These are phyloP conservation scores for Acholoe squamosa DNA, from an alignment of 2,888 invertebrate species.

Conservation along the genomic window DNA sequence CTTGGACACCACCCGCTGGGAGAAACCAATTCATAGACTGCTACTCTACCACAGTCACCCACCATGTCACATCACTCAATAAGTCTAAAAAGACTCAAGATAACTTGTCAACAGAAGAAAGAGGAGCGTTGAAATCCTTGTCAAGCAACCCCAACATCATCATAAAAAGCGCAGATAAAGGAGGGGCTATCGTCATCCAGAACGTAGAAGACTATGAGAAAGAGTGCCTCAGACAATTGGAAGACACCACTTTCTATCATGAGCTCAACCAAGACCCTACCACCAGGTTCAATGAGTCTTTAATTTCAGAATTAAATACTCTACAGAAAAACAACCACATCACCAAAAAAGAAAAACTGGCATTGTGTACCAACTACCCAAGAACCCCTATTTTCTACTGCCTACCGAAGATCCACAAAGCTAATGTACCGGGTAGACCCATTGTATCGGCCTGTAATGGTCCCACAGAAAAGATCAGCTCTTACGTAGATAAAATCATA, in stretches of 20 bases:
- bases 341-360: not conserved
- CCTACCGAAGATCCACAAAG: constrained; percentile 5
- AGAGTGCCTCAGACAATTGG: not conserved
- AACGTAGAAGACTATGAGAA: not conserved
- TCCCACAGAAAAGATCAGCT: not conserved
- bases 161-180: not conserved
- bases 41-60: not conserved
- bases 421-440: not conserved
- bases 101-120: not conserved
- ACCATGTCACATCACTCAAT: not conserved
- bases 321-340: not conserved
- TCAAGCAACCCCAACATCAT: not conserved
- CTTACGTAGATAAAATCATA: not conserved
- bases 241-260: not conserved
- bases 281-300: not conserved
- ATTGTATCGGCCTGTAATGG: not conserved
- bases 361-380: not conserved
- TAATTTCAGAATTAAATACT: not conserved
- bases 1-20: not conserved
- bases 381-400: not conserved
- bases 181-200: not conserved
- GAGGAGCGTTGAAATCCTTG: not conserved
- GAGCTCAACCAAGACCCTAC: not conserved
- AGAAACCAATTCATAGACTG: not conserved
- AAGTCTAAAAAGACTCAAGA: not conserved